These are phyloP conservation scores for Hypena proboscidalis DNA, from an alignment of 2,888 invertebrate species.

Conservation along the genomic window DNA sequence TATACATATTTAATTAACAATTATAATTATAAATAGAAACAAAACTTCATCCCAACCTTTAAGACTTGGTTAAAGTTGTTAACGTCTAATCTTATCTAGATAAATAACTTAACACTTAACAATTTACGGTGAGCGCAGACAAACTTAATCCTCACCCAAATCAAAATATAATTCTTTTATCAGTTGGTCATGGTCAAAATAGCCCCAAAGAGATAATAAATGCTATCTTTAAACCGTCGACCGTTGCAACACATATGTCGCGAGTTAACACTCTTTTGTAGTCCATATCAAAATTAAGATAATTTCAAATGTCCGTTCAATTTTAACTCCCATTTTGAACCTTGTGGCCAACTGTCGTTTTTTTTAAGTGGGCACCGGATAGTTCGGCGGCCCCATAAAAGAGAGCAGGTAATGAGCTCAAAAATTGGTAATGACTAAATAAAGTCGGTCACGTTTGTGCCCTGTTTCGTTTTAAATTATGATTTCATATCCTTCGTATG, in stretches of 20 bases:
- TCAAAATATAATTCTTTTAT: slow-evolving; percentile 30
- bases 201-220: slow-evolving; percentile 43
- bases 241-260: slow-evolving; percentile 73
- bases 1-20: no score
- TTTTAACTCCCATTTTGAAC: slow-evolving; percentile 76
- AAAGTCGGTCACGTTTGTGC: slow-evolving; percentile 60
- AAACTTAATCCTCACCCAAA: slow-evolving; percentile 23
- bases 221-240: slow-evolving; percentile 45
- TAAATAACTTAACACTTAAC: slow-evolving; percentile 9
- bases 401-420: slow-evolving; percentile 73
- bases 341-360: slow-evolving; percentile 74
- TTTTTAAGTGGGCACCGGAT: slow-evolving; percentile 70
- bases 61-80: no score
- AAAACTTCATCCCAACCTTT: no score
- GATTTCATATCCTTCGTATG: slow-evolving; percentile 58
- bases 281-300: slow-evolving; percentile 83
- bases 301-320: slow-evolving; percentile 79
- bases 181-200: slow-evolving; percentile 29
- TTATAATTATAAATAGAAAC: no score
- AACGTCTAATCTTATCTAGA: slow-evolving; percentile 14
- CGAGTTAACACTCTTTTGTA: slow-evolving; percentile 80
- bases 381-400: slow-evolving; percentile 73
- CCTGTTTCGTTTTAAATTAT: slow-evolving; percentile 67
- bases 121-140: slow-evolving; percentile 11
- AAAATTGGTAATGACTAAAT: slow-evolving; percentile 80